Percentiles rank a stretch among this genome's conserved stretches.
These are phyloP conservation scores for Micromys minutus DNA, from an alignment of 2,113 vertebrate genomes.

Conservation along the genomic window DNA sequence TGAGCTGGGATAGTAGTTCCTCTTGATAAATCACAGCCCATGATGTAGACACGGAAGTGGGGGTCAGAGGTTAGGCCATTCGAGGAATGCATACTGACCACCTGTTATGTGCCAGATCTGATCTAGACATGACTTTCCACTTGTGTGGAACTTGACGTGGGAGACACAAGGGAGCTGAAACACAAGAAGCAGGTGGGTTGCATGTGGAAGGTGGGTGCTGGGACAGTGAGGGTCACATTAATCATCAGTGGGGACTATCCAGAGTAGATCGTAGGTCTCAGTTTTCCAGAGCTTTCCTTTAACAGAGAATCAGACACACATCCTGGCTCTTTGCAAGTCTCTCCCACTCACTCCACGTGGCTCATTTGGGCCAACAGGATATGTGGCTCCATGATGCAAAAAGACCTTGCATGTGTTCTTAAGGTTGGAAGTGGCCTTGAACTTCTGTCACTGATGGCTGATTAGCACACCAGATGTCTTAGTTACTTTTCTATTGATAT, in stretches of 20 bases:
- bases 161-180: not conserved
- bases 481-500: not conserved
- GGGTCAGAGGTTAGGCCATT: not conserved
- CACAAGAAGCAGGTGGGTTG: not conserved
- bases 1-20: rapidly evolving
- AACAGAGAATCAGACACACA: not conserved
- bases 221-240: no score
- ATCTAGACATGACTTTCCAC: not conserved
- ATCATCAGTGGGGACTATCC: rapidly evolving
- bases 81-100: not conserved
- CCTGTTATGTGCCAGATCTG: not conserved
- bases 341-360: not conserved
- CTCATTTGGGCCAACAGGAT: not conserved
- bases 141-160: rapidly evolving
- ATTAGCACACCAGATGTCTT: not conserved
- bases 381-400: not conserved
- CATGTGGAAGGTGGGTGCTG: rapidly evolving
- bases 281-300: not conserved
- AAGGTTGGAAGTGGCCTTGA: not conserved
- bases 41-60: not conserved
- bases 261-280: not conserved
- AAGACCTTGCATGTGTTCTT: not conserved
- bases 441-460: not conserved
- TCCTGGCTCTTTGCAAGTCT: not conserved
- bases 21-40: not conserved